Base-by-base conservation (phyloP, 2,797 vertebrate species). In the Okamejei kenojei region DNA sequence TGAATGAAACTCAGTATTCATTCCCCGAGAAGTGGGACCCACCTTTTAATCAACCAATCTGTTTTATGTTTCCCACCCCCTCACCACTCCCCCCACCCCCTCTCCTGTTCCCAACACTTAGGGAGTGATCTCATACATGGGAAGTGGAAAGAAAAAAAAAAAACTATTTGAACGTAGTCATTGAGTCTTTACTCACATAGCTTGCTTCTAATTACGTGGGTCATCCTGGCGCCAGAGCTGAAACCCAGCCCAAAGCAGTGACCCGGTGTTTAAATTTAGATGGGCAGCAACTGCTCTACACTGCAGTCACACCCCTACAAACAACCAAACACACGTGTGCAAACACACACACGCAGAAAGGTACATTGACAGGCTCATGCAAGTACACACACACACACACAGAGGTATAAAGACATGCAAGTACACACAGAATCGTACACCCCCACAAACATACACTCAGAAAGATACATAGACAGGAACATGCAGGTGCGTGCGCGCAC, bases 221-320 rank as follows among this genome's bases (percentile, higher is more conserved):
- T 63, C 63, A 63, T 88, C 61, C 84, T 68, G 84, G 84, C 84
- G 84, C 84, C 84, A 68, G 63, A 23, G 7, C 63, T 88, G 84
- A 88, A 88, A 88, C 84, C 84, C 84, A 68, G 84, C 84, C 84
- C 84, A 88, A 88, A 88, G 84, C 84, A 88, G 17, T 88, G 84
- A 88, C 84, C 84, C 65, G 68, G 84, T 35, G 84, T 88, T 88
- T 88, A 88, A 88, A 88, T 68, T 88, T 88, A 88, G 84, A 88
- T 88, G 19, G 17, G n/a, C n/a, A 88, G 84, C 84, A 88, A 23
- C 84, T 9, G 7, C 63, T 68, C n/a, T 68, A 63, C 29, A 82
- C 26, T 63, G 81, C 15, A 21, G 71, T 74, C 71, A 74, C 71
- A 74, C 71, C 71, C 19, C 23, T 23, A 21, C 71, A 74, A 26